phyloP scores from a whole-genome alignment of 2,113 vertebrate species.

The Meles meles region DNA sequence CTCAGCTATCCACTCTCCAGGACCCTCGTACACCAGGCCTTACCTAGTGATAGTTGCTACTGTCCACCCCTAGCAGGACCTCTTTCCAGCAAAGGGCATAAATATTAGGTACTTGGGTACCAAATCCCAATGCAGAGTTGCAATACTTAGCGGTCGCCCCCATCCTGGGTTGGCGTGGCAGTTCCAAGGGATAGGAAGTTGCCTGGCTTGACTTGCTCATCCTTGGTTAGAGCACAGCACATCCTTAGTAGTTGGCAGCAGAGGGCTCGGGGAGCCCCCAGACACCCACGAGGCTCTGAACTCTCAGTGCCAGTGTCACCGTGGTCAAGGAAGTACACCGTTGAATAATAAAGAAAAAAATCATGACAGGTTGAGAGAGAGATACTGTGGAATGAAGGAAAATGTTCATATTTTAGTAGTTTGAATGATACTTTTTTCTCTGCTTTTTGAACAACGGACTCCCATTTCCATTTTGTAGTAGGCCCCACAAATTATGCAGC shows the following conservation, averaged over 20 bases:
- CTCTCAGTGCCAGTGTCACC: background rate
- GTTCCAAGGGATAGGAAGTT: background rate
- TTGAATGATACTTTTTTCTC: background rate
- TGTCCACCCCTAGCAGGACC: background rate
- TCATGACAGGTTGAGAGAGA: background rate
- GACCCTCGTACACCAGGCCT: background rate
- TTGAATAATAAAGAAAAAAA: background rate
- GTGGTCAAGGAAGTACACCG: background rate
- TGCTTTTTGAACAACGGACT: background rate
- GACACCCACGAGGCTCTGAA: background rate
- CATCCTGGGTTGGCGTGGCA: background rate
- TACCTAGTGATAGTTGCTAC: background rate
- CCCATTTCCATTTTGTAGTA: background rate
- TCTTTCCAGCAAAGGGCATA: background rate
- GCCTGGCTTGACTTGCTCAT: background rate
- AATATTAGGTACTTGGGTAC: background rate
- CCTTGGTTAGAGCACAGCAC: background rate
- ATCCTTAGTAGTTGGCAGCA: background rate
- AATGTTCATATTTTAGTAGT: background rate
- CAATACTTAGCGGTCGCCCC: background rate
- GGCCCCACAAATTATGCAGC: background rate
- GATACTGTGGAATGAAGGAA: background rate
- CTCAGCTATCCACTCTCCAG: background rate
- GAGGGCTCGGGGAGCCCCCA: background rate
- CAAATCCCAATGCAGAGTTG: background rate